Conservation (phyloP, 1,140 invertebrate genomes). For the Anastrepha ludens region DNA sequence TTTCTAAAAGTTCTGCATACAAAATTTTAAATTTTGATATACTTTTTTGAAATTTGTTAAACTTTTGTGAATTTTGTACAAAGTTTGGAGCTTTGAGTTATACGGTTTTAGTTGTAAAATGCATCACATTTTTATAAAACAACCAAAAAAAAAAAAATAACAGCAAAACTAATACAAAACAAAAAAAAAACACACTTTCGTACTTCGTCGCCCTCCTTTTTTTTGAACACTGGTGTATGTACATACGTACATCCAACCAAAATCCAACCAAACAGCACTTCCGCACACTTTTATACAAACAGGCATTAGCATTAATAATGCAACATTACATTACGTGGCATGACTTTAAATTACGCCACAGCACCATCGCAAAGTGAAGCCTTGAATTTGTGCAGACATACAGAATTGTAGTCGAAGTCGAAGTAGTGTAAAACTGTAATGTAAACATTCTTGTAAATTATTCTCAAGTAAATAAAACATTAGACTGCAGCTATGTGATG, state of each 20-base stretch:
- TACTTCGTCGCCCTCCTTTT: neutral
- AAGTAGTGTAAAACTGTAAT: neutral
- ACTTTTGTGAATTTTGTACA: too few species aligned
- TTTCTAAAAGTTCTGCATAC: too few species aligned
- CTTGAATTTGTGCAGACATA: slow-evolving; percentile 2
- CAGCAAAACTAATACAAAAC: too few species aligned
- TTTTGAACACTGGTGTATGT: neutral
- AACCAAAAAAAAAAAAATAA: too few species aligned
- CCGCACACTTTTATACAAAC: neutral
- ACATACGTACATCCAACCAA: neutral
- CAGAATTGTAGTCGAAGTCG: neutral
- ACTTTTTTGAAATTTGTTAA: too few species aligned
- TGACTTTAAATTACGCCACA: slow-evolving; percentile 37
- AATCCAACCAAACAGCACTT: neutral
- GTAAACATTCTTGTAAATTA: slow-evolving; percentile 26
- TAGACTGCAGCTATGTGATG: neutral
- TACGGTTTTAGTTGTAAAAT: too few species aligned
- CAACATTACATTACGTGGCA: slow-evolving; percentile 33
- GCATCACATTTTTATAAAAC: too few species aligned
- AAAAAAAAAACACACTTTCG: too few species aligned
- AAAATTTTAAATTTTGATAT: too few species aligned
- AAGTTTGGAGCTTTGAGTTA: too few species aligned
- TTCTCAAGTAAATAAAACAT: slow-evolving; percentile 36
- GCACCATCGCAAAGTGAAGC: neutral
- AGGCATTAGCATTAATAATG: slow-evolving; percentile 28